Evolutionary conservation across 2,113 vertebrate species (phyloP).

Genomic region (Monopterus albus): DNA sequence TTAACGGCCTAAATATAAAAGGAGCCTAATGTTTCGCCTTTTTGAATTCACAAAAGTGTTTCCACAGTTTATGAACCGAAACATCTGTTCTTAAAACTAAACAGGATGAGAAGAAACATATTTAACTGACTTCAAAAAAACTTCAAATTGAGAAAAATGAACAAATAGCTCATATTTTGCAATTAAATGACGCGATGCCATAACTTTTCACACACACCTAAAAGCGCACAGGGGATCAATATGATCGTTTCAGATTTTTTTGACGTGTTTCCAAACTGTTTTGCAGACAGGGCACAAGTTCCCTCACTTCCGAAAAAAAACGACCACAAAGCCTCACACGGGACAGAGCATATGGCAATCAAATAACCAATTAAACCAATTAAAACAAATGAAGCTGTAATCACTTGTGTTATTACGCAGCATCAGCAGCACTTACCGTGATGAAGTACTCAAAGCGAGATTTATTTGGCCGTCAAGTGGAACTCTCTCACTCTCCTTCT

Average conservation of each 20-base stretch:
- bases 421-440: conserved; percentile 58
- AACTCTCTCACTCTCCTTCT: conserved; percentile 17
- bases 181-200: no score
- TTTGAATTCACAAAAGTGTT: neutral
- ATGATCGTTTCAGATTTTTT: no score
- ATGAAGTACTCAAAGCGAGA: conserved; percentile 35
- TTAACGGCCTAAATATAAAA: conserved; percentile 17
- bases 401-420: neutral
- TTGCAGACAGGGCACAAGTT: conserved; percentile 22
- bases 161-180: neutral
- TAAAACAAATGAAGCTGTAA: conserved; percentile 37
- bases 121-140: neutral
- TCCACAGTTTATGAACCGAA: neutral
- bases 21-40: neutral
- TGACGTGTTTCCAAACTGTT: no score
- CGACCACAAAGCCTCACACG: neutral
- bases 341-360: conserved; percentile 20
- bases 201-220: neutral
- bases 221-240: neutral
- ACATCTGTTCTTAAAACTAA: neutral
- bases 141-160: fast-evolving
- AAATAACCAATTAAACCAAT: conserved; percentile 52
- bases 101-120: no score
- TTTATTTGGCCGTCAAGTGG: conserved; percentile 6
- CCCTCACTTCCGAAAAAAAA: neutral